Percentiles rank a stretch among this genome's conserved stretches.
These are phyloP conservation scores for Melanophora roralis DNA, from an alignment of 2,888 invertebrate species.

Conservation along the genomic window DNA sequence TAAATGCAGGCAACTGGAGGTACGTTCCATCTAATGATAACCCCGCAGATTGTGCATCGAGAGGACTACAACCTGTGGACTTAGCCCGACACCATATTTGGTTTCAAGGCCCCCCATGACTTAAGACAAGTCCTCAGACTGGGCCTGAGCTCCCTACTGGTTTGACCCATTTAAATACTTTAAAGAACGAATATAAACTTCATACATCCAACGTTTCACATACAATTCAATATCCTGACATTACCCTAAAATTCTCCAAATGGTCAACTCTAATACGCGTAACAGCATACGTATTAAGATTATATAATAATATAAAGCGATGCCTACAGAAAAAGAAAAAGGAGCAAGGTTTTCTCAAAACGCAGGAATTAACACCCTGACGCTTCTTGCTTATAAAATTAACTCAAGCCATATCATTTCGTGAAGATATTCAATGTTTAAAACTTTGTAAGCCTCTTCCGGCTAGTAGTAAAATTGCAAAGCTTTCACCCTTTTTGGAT, in stretches of 20 bases:
- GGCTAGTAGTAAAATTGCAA: neutral
- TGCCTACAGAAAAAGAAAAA: neutral
- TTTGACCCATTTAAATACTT: neutral
- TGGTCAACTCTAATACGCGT: neutral
- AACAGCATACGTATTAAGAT: neutral
- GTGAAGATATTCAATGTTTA: too few relatives aligned
- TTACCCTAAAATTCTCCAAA: neutral
- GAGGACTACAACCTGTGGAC: constrained; percentile 24
- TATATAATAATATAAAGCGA: neutral
- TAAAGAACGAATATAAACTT: neutral
- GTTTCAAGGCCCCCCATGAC: constrained; percentile 1
- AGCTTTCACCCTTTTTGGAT: constrained; percentile 21
- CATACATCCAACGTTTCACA: too few relatives aligned
- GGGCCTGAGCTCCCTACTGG: constrained; percentile 7
- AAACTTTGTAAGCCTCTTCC: too few relatives aligned
- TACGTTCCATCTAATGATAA: neutral
- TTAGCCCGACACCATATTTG: neutral
- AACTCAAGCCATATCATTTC: constrained; percentile 17
- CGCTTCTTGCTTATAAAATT: neutral
- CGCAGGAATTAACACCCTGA: neutral
- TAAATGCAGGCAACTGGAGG: constrained; percentile 1
- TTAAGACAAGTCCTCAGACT: neutral
- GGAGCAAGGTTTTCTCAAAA: constrained; percentile 20
- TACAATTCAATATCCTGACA: neutral
- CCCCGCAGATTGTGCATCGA: constrained; percentile 40